These are phyloP conservation scores for Apamea epomidion DNA, from an alignment of 2,888 invertebrate species.

Conservation along the genomic window DNA sequence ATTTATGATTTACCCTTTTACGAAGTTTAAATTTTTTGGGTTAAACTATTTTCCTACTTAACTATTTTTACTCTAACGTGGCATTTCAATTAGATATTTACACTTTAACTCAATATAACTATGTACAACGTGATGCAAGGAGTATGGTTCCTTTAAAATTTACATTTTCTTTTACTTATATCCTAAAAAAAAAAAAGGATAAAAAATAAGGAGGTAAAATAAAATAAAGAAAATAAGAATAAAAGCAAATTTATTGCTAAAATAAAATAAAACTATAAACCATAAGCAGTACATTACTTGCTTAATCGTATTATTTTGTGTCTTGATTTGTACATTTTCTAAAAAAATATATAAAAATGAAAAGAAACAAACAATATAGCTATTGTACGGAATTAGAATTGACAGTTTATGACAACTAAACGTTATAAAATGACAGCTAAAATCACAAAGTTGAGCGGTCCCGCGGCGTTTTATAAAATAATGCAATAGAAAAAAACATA, in stretches of 20 bases:
- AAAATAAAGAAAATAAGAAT: slow-evolving; percentile 86
- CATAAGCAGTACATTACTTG: slow-evolving; percentile 87
- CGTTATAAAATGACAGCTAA: slow-evolving; percentile 69
- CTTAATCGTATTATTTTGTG: slow-evolving; percentile 81
- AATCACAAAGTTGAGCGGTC: slow-evolving; percentile 84
- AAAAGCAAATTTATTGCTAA: slow-evolving; percentile 91
- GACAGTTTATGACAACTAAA: slow-evolving; percentile 67
- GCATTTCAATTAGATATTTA: slow-evolving; percentile 79
- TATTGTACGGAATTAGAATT: slow-evolving; percentile 67
- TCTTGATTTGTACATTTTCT: slow-evolving; percentile 88
- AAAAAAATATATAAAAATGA: slow-evolving; percentile 80
- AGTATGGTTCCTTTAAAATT: slow-evolving; percentile 89
- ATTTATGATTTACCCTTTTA: slow-evolving; percentile 81
- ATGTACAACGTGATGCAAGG: slow-evolving; percentile 89
- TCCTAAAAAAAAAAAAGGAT: slow-evolving; percentile 73
- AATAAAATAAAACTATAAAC: slow-evolving; percentile 89
- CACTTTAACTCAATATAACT: slow-evolving; percentile 79
- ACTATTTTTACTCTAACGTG: slow-evolving; percentile 74
- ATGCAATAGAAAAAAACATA: slow-evolving; percentile 84
- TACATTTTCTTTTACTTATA: slow-evolving; percentile 80
- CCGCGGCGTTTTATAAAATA: slow-evolving; percentile 81
- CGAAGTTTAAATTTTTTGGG: slow-evolving; percentile 72
- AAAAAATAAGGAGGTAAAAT: slow-evolving; percentile 77
- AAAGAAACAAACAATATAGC: slow-evolving; percentile 69
- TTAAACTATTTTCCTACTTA: slow-evolving; percentile 79